phyloP scores from a whole-genome alignment of 2,797 vertebrate species.

The Vultur gryphus region DNA sequence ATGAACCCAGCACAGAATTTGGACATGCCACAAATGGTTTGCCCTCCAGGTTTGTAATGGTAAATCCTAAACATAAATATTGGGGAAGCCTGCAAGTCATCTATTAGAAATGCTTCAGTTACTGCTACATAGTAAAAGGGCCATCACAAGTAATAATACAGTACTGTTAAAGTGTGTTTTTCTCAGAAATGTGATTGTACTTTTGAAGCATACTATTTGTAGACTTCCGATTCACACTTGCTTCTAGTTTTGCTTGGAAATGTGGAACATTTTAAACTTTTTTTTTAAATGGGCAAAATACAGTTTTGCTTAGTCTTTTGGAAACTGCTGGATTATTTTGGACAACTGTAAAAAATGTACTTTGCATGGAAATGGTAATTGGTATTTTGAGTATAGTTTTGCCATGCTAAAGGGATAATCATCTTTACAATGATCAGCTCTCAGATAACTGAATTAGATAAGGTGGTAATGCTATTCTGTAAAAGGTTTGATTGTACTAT shows the following conservation, averaged over 20 bases:
- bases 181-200: neutral
- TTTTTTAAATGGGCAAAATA: neutral
- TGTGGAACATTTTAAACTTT: neutral
- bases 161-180: neutral
- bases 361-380: neutral
- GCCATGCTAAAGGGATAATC: neutral
- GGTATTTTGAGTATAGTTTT: neutral
- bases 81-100: neutral
- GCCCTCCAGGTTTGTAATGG: slow-evolving; percentile 84
- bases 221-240: neutral
- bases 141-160: neutral
- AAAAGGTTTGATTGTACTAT: neutral
- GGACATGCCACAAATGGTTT: slow-evolving; percentile 91
- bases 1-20: slow-evolving; percentile 90
- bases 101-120: neutral
- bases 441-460: neutral
- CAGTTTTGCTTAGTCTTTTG: neutral
- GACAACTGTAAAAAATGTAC: neutral
- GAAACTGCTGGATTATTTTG: neutral
- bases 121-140: neutral
- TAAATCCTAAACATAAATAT: slow-evolving; percentile 24
- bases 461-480: neutral
- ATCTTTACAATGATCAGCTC: neutral
- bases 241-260: neutral
- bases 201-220: neutral